These are phyloP conservation scores for Mythimna albipuncta DNA, from an alignment of 2,888 invertebrate genomes.

Conservation along the genomic window DNA sequence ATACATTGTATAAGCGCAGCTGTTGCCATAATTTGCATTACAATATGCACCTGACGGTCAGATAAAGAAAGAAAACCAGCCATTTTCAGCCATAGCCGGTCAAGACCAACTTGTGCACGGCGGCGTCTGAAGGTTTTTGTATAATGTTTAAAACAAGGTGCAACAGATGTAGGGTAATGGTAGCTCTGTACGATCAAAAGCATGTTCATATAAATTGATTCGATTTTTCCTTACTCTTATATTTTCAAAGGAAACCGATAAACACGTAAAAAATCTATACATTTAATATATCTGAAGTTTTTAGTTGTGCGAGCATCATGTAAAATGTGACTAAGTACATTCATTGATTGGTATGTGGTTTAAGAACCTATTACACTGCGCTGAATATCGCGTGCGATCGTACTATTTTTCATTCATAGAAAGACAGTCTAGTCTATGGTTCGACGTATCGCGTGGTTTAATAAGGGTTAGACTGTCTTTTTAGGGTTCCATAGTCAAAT, in stretches of 20 bases:
- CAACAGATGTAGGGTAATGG: slow-evolving; percentile 18
- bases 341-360: no score
- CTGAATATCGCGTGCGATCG: no score
- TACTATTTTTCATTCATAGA: no score
- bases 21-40: slow-evolving; percentile 56
- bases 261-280: no score
- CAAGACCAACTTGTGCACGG: slow-evolving; percentile 47
- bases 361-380: no score
- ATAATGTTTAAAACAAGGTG: slow-evolving; percentile 30
- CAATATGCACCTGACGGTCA: slow-evolving; percentile 55
- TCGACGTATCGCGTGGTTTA: no score
- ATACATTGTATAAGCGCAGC: slow-evolving; percentile 46
- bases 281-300: no score
- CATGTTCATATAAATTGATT: background rate
- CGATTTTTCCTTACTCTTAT: background rate
- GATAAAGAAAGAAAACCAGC: slow-evolving; percentile 29
- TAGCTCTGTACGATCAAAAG: background rate
- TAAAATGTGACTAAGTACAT: no score
- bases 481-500: no score
- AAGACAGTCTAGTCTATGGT: no score
- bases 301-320: no score
- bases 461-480: no score
- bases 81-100: slow-evolving; percentile 44
- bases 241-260: background rate
- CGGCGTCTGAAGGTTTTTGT: slow-evolving; percentile 47